Evolutionary conservation across 2,113 vertebrate genomes (phyloP), one percentile per base, ranked within the genome.

Genomic region (Hypomesus transpacificus): DNA sequence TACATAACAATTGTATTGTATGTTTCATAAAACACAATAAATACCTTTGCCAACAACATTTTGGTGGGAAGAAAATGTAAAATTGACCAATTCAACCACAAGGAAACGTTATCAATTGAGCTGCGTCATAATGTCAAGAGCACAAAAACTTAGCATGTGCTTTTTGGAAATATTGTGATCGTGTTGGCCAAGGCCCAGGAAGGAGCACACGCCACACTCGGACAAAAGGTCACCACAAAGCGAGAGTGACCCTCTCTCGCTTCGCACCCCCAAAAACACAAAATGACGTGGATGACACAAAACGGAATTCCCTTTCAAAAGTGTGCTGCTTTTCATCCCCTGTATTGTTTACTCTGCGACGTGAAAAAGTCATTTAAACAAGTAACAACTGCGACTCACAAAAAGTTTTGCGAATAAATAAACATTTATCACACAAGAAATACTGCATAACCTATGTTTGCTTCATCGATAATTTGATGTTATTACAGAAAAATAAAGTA

Each of bases 271-370:
- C 64, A 78, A 77, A 62, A 79, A 75, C 74, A 78, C 78, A 77
- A 82, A 83, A 82, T 81, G 77, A 79, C 74, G 60, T 61, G 67
- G 70, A 81, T 83, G 86, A 89, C 85, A 89, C 81, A 88, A 90
- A 90, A 84, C 82, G 75, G 85, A 87, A 86, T 87, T 88, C 85
- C 79, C 86, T 73, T 84, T 75, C 71, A 75, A 80, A 82, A 1
- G 73, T 81, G 70, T 68, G 77, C 77, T 84, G 84, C 28, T 86
- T 79, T 86, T 89, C 86, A 75, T 86, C 71, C 77, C 74, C 81
- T 73, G 79, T 85, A 79, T 83, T 84, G 88, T 90, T 90, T 90
- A 87, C 86, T 83, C 75, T 82, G 71, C 84, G 82, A 73, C 75
- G 82, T 90, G 82, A 75, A 82, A 71, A 83, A 84, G n/a, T 80